Conservation (phyloP, 2,888 invertebrate genomes). For the Dinocampus coccinellae region DNA sequence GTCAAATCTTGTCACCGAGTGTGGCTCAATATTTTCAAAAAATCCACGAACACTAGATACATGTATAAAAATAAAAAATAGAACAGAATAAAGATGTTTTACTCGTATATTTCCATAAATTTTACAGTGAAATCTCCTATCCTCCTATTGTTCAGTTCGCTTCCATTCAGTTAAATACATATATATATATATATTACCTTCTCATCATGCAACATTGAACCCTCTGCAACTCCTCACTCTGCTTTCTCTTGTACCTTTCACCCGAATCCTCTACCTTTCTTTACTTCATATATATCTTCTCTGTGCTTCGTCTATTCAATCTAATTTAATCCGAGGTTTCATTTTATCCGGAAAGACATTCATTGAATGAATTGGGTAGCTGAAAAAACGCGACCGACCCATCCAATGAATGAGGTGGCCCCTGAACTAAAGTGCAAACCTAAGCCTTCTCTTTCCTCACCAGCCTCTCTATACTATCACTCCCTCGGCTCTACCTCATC, state of each 20-base stretch:
- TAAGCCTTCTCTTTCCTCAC: not conserved
- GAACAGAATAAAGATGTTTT: not conserved
- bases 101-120: not conserved
- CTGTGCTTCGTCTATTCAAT: constrained; percentile 18
- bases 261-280: not conserved
- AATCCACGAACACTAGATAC: not conserved
- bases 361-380: constrained; percentile 27
- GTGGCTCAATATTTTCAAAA: not conserved
- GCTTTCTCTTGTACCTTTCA: not conserved
- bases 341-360: constrained; percentile 18
- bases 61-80: not conserved
- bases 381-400: not conserved
- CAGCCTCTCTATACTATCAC: not conserved
- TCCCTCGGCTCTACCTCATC: not conserved
- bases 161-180: not conserved
- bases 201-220: not conserved
- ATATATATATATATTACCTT: not conserved
- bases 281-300: not conserved
- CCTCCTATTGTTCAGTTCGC: not conserved
- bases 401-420: constrained; percentile 1
- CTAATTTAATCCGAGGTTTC: constrained; percentile 31
- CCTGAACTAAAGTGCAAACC: not conserved
- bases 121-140: not conserved
- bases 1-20: not conserved
- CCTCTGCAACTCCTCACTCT: not conserved